These are phyloP conservation scores for Drosophila leontia DNA, from an alignment of 1,140 invertebrate species.

Conservation along the genomic window DNA sequence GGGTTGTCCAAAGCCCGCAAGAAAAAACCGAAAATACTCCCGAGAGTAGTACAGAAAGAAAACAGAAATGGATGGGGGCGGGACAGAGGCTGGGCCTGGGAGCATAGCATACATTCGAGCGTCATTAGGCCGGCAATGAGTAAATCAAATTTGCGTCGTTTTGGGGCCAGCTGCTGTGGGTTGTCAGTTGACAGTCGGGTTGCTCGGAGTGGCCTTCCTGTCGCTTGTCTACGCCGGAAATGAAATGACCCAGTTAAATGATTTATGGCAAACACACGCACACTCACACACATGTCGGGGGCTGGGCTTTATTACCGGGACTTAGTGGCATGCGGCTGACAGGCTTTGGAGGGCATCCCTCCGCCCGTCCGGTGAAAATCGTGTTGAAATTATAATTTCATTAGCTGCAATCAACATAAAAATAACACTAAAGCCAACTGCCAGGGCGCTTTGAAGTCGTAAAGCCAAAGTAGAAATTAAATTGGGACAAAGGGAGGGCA, in stretches of 20 bases:
- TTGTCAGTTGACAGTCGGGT: slow-evolving; percentile 64
- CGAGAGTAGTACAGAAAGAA: not conserved
- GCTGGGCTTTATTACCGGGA: slow-evolving; percentile 37
- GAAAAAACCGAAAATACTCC: slow-evolving; percentile 12
- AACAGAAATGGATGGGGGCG: not conserved
- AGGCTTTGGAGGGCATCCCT: slow-evolving; percentile 1
- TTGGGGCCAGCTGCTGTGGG: slow-evolving; percentile 51
- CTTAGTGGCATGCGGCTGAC: slow-evolving; percentile 57
- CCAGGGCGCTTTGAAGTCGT: slow-evolving; percentile 74
- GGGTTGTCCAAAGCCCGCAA: slow-evolving; percentile 4
- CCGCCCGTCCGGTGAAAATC: slow-evolving; percentile 15
- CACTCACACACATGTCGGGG: slow-evolving; percentile 10
- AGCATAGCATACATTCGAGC: slow-evolving; percentile 52
- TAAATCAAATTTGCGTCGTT: slow-evolving; percentile 79
- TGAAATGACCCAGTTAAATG: slow-evolving; percentile 83
- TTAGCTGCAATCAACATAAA: slow-evolving; percentile 82
- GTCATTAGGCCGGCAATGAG: slow-evolving; percentile 69
- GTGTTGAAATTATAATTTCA: slow-evolving; percentile 81
- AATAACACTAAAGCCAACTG: slow-evolving; percentile 78
- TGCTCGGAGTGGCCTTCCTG: slow-evolving; percentile 63
- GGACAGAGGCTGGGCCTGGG: slow-evolving; percentile 1
- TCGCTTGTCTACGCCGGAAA: slow-evolving; percentile 75
- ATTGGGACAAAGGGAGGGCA: slow-evolving; percentile 34
- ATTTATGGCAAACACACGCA: slow-evolving; percentile 61
- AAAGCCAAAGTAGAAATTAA: slow-evolving; percentile 78